Evolutionary conservation across 1,140 invertebrate genomes (phyloP), one percentile per base, ranked within the genome.

Genomic region (Drosophila biarmipes): DNA sequence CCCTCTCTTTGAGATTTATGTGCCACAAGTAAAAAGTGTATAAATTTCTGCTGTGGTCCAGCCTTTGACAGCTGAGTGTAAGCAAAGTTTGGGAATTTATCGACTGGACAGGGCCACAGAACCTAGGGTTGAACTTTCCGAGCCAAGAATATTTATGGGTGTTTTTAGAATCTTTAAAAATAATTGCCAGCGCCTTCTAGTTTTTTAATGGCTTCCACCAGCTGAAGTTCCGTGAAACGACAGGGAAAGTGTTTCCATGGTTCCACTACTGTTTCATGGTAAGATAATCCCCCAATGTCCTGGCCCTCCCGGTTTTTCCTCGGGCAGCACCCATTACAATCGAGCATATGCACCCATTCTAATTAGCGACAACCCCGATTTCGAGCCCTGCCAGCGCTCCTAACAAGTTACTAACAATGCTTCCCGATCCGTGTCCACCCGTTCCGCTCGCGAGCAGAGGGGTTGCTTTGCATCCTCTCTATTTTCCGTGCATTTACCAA

Each of bases 321-420:
- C 31, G 76, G 76, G 62, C 68, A 64, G 66, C 58, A 86, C 76
- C 58, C 31, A 69, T 58, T 54, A 59, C 78, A 86, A 87, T 78
- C 71, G 54, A 69, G 51, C 56, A 72, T 74, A 78, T 78, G 82
- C 77, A 86, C 78, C 73, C 82, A 82, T 87, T 86, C 73, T 86
- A 86, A 86, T 86, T 86, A 86, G 82, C 55, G 85, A 54, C 82
- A 86, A 86, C 82, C 82, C 68, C 54, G 40, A 53, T 48, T 37
- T 8, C 14, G 17, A 38, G 53, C 19, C 58, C 37, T 53, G 38
- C 11, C 3, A 27, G 21, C 48, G 40, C 46, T 56, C 67, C 29
- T 38, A 69, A 69, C 63, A 46, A 69, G 45, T 37, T 15, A 31
- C 52, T 57, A 57, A 72, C 68, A 72, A 38, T 69, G 35, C 40